A percentile compares a stretch with the other conserved stretches of the same genome.
These are phyloP conservation scores for Spea multiplicata DNA, from an alignment of 2,113 vertebrate genomes.

Conservation along the genomic window DNA sequence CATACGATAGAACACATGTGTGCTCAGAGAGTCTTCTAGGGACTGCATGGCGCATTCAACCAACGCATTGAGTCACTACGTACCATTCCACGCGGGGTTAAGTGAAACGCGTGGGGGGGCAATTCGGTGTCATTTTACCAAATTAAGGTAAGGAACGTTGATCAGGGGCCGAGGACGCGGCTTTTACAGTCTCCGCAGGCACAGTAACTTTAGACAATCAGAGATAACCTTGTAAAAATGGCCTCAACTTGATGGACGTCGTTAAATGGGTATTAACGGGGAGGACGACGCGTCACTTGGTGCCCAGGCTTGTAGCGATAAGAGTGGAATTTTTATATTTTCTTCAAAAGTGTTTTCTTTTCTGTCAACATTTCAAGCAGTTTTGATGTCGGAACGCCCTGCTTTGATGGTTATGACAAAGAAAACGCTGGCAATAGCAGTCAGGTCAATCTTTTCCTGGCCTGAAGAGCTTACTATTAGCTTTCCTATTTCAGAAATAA, in stretches of 20 bases:
- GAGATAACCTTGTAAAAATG: constrained; percentile 17
- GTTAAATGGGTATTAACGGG: constrained; percentile 50
- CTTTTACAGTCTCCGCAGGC: too few species aligned
- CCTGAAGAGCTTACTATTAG: constrained; percentile 10
- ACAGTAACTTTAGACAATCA: too few species aligned
- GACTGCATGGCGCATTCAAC: background rate
- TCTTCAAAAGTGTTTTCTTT: constrained; percentile 61
- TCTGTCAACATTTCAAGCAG: constrained; percentile 66
- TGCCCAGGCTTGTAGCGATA: constrained; percentile 59
- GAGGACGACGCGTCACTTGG: constrained; percentile 56
- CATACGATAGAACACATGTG: background rate
- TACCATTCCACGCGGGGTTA: too few species aligned
- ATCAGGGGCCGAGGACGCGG: too few species aligned
- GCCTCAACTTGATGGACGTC: constrained; percentile 54
- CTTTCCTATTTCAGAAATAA: background rate
- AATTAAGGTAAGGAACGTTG: too few species aligned
- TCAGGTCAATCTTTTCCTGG: background rate
- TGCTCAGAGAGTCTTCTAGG: background rate
- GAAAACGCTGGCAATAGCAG: background rate
- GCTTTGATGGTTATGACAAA: constrained; percentile 55
- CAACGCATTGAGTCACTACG: too few species aligned
- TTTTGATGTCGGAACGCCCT: constrained; percentile 59
- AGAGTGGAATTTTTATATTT: constrained; percentile 59
- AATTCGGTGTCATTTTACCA: too few species aligned
- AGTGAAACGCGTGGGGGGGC: too few species aligned